Percentiles rank a stretch among this genome's conserved stretches.
Evolutionary conservation across 2,113 vertebrate genomes (phyloP).

Genomic region (Agelaius phoeniceus): DNA sequence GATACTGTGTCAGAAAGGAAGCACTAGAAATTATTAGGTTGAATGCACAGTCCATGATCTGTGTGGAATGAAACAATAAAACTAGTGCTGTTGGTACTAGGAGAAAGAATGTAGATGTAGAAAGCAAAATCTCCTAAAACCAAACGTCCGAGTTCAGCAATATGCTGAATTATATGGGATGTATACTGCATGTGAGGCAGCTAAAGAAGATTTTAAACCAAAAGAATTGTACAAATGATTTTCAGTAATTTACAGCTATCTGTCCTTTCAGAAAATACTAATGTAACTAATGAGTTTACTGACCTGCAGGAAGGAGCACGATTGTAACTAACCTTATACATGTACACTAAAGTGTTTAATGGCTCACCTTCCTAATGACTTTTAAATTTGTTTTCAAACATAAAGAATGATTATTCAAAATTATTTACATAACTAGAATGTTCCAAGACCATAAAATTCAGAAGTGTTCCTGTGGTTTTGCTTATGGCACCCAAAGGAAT

Average conservation of each 20-base stretch:
- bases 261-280: not conserved
- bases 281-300: not conserved
- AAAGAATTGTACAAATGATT: not conserved
- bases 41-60: not conserved
- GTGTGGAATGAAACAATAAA: not conserved
- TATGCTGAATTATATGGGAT: not conserved
- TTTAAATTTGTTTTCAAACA: not conserved
- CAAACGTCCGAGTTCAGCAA: slow-evolving; percentile 16
- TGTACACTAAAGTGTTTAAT: not conserved
- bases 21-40: not conserved
- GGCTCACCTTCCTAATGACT: not conserved
- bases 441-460: not conserved
- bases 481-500: not conserved
- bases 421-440: not conserved
- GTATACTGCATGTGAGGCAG: not conserved
- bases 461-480: not conserved
- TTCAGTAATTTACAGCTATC: not conserved
- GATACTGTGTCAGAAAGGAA: slow-evolving; percentile 16
- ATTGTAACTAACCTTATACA: not conserved
- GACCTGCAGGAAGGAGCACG: not conserved
- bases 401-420: not conserved
- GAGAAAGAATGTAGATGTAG: not conserved
- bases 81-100: not conserved
- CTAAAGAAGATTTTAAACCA: not conserved
- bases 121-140: slow-evolving; percentile 3